These are phyloP conservation scores for Microtus montanus DNA, from an alignment of 2,113 vertebrate species.

Conservation along the genomic window DNA sequence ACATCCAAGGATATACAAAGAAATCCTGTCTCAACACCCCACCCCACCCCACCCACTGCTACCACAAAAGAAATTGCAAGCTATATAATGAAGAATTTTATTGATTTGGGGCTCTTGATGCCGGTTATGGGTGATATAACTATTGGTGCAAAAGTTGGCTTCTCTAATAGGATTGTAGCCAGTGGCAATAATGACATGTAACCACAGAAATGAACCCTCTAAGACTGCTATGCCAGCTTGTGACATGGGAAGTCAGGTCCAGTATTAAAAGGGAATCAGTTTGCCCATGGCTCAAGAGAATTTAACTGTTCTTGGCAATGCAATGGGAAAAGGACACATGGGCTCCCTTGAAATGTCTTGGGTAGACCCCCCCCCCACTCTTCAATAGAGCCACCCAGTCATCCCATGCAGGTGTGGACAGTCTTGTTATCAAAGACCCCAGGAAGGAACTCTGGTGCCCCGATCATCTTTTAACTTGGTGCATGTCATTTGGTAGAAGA, in stretches of 20 bases:
- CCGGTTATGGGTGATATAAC: background rate
- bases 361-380: rapidly evolving
- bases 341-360: background rate
- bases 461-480: background rate
- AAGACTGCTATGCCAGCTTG: background rate
- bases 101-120: constrained; percentile 11
- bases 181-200: background rate
- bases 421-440: background rate
- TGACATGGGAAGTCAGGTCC: background rate
- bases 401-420: background rate
- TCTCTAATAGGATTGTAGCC: background rate
- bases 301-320: background rate
- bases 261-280: background rate
- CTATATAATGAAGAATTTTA: background rate
- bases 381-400: background rate
- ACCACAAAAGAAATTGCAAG: background rate
- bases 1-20: background rate
- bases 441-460: background rate
- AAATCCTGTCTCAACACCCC: background rate
- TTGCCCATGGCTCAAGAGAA: background rate
- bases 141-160: background rate
- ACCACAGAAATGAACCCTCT: background rate
- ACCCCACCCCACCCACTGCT: background rate
- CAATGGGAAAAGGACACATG: background rate
- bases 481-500: background rate